A percentile compares a stretch with the other conserved stretches of the same genome.
phyloP scores from a whole-genome alignment of 2,113 vertebrate species.

The Caranx ignobilis region DNA sequence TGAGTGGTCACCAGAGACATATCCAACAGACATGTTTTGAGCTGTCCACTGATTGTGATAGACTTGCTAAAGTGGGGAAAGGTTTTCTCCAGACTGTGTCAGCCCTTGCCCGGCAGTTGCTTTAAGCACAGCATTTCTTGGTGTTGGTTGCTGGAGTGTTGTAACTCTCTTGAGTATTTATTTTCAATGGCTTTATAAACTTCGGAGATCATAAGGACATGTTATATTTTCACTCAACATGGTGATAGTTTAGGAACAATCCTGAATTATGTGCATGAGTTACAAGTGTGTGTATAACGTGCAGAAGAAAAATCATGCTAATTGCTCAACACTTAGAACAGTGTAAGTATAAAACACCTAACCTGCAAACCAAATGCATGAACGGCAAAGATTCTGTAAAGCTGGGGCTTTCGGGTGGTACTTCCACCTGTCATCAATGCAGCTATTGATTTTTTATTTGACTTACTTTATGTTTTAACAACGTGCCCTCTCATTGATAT shows the following conservation, averaged over 20 bases:
- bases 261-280: background rate
- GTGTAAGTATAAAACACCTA: no score
- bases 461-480: no score
- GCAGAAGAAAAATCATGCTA: background rate
- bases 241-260: background rate
- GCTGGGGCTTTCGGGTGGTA: background rate
- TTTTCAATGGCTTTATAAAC: background rate
- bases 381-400: no score
- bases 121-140: background rate
- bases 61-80: background rate
- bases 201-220: background rate
- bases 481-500: no score
- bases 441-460: no score
- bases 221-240: background rate
- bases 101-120: background rate
- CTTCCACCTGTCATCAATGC: no score
- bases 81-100: background rate
- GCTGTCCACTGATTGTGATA: no score
- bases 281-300: background rate
- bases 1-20: no score
- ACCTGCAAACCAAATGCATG: background rate
- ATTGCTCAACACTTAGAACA: no score
- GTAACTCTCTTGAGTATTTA: background rate
- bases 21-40: no score
- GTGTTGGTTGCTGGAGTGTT: conserved; percentile 5